phyloP scores from a whole-genome alignment of 1,140 invertebrate species.

The Pemphigus obesinymphae region DNA sequence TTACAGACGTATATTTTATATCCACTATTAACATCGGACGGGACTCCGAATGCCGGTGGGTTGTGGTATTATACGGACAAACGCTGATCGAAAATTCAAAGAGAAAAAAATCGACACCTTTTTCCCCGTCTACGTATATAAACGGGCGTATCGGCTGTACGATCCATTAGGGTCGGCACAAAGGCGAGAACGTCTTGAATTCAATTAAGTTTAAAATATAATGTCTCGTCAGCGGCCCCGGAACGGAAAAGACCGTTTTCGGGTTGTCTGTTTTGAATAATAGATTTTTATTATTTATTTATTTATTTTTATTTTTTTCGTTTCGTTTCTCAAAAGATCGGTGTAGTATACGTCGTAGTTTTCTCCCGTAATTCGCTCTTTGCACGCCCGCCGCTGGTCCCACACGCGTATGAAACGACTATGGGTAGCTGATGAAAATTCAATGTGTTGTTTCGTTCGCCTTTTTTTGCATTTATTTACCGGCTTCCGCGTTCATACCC shows the following conservation, averaged over 20 bases:
- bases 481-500: neutral
- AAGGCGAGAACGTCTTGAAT: slow-evolving; percentile 36
- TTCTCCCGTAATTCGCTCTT: neutral
- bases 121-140: too few species aligned
- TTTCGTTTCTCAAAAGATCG: neutral
- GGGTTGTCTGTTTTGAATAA: slow-evolving; percentile 40
- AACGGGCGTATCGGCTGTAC: neutral
- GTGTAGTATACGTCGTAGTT: neutral
- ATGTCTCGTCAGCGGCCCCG: slow-evolving; percentile 34
- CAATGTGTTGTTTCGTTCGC: neutral
- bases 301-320: slow-evolving; percentile 1
- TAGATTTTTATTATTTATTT: slow-evolving; percentile 38
- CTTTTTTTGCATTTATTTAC: slow-evolving; percentile 26
- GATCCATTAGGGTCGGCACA: slow-evolving; percentile 31
- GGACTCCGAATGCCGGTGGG: neutral
- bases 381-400: neutral
- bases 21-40: neutral
- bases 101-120: slow-evolving; percentile 8
- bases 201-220: slow-evolving; percentile 38
- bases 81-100: neutral
- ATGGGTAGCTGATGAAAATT: slow-evolving; percentile 31
- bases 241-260: slow-evolving; percentile 30
- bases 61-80: too few species aligned
- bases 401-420: neutral
- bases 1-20: neutral